These are phyloP conservation scores for Scyliorhinus canicula DNA, from an alignment of 2,797 vertebrate species.

Conservation along the genomic window DNA sequence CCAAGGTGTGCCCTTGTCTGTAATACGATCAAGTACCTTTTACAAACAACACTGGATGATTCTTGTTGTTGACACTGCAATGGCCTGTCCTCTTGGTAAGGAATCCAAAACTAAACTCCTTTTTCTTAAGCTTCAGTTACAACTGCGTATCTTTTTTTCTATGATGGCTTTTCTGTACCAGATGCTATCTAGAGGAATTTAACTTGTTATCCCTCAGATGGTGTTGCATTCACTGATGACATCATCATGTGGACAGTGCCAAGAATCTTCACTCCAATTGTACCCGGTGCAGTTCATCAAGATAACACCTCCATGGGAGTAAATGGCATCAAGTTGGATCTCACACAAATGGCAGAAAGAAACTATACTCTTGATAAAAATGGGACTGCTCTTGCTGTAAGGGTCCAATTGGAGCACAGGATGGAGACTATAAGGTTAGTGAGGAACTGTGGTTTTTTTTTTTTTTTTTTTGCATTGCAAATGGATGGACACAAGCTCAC, in stretches of 20 bases:
- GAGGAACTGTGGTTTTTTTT: background rate
- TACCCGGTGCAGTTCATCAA: constrained; percentile 49
- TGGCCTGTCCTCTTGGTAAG: constrained; percentile 63
- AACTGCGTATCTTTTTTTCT: no score
- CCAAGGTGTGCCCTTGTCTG: constrained; percentile 62
- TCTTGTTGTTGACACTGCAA: constrained; percentile 57
- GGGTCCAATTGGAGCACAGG: constrained; percentile 69
- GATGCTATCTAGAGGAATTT: no score
- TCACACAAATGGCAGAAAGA: constrained; percentile 54
- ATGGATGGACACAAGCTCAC: background rate
- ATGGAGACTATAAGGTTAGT: constrained; percentile 74
- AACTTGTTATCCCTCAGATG: constrained; percentile 55
- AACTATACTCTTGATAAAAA: constrained; percentile 56
- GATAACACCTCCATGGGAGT: constrained; percentile 65
- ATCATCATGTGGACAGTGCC: constrained; percentile 72
- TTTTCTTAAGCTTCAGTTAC: no score
- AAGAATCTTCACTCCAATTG: constrained; percentile 54
- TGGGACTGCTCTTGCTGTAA: constrained; percentile 54
- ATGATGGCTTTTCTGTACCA: no score
- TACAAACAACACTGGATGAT: constrained; percentile 58
- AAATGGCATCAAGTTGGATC: constrained; percentile 59
- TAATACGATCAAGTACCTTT: constrained; percentile 62
- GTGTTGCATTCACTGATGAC: constrained; percentile 55
- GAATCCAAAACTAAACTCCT: background rate
- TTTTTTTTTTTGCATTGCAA: no score